Evolutionary conservation across 2,888 invertebrate genomes (phyloP).

Genomic region (Plemyria rubiginata): DNA sequence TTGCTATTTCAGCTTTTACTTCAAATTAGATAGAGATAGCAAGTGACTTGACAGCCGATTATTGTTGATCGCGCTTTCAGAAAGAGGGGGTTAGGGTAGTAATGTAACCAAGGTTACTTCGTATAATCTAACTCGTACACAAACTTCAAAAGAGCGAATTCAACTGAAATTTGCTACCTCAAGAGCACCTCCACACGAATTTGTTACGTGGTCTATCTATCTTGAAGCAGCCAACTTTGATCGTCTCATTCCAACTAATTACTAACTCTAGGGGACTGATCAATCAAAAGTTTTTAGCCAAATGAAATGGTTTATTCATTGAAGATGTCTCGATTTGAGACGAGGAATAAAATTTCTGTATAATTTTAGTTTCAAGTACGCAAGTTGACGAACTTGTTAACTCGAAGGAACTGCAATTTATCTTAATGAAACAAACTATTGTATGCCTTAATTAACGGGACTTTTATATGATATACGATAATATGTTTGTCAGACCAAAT

Average conservation of each 20-base stretch:
- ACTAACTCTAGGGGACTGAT: constrained; percentile 51
- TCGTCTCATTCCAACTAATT: constrained; percentile 55
- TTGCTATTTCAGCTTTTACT: no score
- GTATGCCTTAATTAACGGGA: no score
- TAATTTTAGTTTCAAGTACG: not conserved
- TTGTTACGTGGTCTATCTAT: constrained; percentile 28
- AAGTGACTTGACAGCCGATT: no score
- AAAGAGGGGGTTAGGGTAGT: no score
- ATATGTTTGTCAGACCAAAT: no score
- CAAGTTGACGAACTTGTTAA: not conserved
- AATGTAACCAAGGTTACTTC: not conserved
- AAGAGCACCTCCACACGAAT: constrained; percentile 18
- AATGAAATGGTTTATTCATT: constrained; percentile 54
- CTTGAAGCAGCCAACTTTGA: constrained; percentile 46
- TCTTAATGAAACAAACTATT: no score
- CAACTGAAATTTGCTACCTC: constrained; percentile 7
- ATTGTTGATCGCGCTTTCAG: no score
- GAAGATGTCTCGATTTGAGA: constrained; percentile 33
- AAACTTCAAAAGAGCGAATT: constrained; percentile 11
- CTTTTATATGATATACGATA: no score
- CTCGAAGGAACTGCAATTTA: not conserved
- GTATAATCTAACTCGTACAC: not conserved
- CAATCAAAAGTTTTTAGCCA: constrained; percentile 55
- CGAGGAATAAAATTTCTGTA: constrained; percentile 6
- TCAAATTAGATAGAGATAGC: no score